Base-by-base conservation (phyloP, 1,140 invertebrate genomes). In the Drepana arcuata region DNA sequence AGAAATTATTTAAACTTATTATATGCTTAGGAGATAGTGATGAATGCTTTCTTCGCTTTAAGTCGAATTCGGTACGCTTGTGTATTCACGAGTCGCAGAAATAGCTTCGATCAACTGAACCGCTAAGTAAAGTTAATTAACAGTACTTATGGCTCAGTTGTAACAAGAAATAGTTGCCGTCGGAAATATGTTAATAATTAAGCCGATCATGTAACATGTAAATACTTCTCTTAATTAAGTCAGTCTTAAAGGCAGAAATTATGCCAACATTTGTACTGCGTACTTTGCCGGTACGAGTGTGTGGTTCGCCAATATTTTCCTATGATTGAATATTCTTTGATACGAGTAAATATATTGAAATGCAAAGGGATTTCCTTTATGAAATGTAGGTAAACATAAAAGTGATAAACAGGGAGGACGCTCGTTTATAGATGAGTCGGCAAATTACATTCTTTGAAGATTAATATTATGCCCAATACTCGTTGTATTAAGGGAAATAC, bases 131-230 rank as follows among this genome's bases (percentile, higher is more conserved):
- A 44, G 24, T 27, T 44, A 44, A 44, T 44, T 44, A 44, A 37
- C 30, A 11, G 14, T 29, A 41, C 11, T 43, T 44, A 44, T 44
- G 37, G 41, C 38, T 32, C 32, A 37, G 15, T 24, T 21, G 10
- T 28, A 43, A 25, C 15, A 6, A 14, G 32, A 35, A 16, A 11
- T 29, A 24, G 16, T 7, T 14, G 29, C 16, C 18, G 10, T 44
- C 41, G 34, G 34, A 44, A 44, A 44, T 43, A 31, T 43, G 41
- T 43, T 36, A 2, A 34, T 44, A 37, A 44, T 33, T 44, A 44
- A 44, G 16, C 34, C 34, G 30, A 32, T 18, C 12, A 30, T 18
- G n/a, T n/a, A n/a, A n/a, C 18, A 11, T 28, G 11, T 16, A 7
- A 12, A 41, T 34, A 32, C 21, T 7, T 25, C n/a, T 10, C 14